Evolutionary conservation across 2,888 invertebrate species (phyloP), one percentile per base, ranked within the genome.

Genomic region (Meandrusa payeni): DNA sequence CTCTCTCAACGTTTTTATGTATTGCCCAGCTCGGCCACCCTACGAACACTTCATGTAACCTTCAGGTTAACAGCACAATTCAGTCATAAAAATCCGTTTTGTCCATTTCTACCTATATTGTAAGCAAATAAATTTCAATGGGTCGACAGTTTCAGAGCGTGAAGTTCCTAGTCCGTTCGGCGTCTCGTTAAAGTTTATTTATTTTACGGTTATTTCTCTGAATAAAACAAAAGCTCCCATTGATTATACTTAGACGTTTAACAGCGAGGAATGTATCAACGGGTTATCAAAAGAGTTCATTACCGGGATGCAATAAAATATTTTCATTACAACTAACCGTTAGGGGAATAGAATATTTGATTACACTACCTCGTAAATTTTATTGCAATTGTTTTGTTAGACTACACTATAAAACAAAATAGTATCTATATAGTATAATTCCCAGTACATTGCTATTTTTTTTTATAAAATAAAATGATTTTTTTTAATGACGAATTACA

Each of bases 311-410:
- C 34, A 40, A 45, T 45, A 45, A 45, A 45, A 45, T 45, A 29
- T 32, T 45, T 45, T 39, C 11, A 45, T 39, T 45, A 39, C 24
- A 26, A n/a, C 20, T 19, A 33, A 44, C 44, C 39, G 44, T 45
- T 45, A 45, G 39, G 7, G 10, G 33, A 29, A 33, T 33, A 26
- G 28, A 22, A 28, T 45, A 34, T 23, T 29, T 29, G 28, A 17
- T 11, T 7, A 22, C 26, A 38, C 38, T 38, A 27, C 37, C 9
- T 34, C 33, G 28, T 45, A 39, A 45, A 45, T 33, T 28, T 34
- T 39, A 39, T 15, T 23, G 20, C 38, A 7, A 28, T 45, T 45
- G 39, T 39, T 28, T 45, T 39, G 38, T 34, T 39, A 33, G 39
- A 32, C 26, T 32, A 10, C n/a, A n/a, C n/a, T n/a, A n/a, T n/a